Evolutionary conservation across 2,888 invertebrate genomes (phyloP).

Genomic region (Alviniconcha strummeri): DNA sequence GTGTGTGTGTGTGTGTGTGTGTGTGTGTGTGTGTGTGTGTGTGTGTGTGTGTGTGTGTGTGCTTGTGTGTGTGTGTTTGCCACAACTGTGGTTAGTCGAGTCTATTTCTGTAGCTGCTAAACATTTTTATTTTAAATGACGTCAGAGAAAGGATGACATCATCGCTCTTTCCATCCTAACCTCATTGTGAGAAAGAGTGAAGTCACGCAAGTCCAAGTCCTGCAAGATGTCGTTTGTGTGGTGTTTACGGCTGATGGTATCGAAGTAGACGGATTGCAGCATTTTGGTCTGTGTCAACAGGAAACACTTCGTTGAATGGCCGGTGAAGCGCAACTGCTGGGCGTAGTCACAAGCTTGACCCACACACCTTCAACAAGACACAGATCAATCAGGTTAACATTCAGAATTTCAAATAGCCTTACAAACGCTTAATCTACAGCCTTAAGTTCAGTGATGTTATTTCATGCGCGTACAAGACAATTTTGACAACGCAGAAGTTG

Average conservation of each 20-base stretch:
- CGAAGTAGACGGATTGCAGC: slow-evolving; percentile 54
- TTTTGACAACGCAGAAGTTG: no score
- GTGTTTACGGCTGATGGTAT: slow-evolving; percentile 51
- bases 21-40: slow-evolving; percentile 18
- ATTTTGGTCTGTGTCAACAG: slow-evolving; percentile 56
- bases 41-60: slow-evolving; percentile 12
- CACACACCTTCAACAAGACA: slow-evolving; percentile 44
- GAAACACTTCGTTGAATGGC: slow-evolving; percentile 53
- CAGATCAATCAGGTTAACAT: no score
- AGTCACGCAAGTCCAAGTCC: slow-evolving; percentile 58
- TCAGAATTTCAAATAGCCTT: no score
- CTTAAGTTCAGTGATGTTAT: no score
- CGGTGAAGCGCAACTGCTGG: slow-evolving; percentile 54
- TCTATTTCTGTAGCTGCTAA: neutral
- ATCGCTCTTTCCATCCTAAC: neutral
- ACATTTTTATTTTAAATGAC: neutral
- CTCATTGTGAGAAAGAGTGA: slow-evolving; percentile 50
- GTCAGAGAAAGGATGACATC: neutral
- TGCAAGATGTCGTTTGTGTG: slow-evolving; percentile 51
- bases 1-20: neutral
- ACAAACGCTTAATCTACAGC: no score
- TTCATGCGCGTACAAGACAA: no score
- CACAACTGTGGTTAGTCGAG: neutral
- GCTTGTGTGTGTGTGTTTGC: neutral
- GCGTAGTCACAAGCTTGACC: slow-evolving; percentile 56